These are phyloP conservation scores for Eudemis profundana DNA, from an alignment of 2,888 invertebrate genomes.

Conservation along the genomic window DNA sequence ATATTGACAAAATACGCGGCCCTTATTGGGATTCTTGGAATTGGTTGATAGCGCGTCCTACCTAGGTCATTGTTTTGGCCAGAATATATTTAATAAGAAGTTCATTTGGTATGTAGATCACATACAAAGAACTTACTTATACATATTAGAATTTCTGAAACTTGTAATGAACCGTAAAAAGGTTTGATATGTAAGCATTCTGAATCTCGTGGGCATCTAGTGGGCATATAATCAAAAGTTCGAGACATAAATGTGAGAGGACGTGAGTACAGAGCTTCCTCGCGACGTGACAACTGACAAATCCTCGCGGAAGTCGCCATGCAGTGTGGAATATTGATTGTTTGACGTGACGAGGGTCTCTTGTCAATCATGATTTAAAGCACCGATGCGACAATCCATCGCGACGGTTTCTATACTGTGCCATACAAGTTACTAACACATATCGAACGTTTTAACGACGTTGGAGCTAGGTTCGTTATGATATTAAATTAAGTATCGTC, in stretches of 20 bases:
- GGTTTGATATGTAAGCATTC: not conserved
- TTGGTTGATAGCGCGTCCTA: not conserved
- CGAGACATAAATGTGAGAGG: constrained; percentile 16
- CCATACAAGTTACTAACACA: constrained; percentile 6
- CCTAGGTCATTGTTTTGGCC: constrained; percentile 16
- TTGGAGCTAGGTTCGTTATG: constrained; percentile 3
- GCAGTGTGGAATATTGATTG: constrained; percentile 61
- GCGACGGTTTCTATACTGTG: constrained; percentile 8
- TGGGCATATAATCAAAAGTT: constrained; percentile 25
- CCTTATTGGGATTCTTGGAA: constrained; percentile 35
- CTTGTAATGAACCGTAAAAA: not conserved
- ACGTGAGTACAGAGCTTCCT: constrained; percentile 28
- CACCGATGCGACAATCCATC: constrained; percentile 24
- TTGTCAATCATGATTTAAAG: constrained; percentile 46
- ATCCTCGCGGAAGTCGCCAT: constrained; percentile 60
- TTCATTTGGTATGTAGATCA: not conserved
- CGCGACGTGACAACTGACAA: constrained; percentile 59
- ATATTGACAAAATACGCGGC: constrained; percentile 25
- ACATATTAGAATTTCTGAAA: not conserved
- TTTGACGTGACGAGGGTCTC: constrained; percentile 61
- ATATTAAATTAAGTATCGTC: constrained; percentile 8
- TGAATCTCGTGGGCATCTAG: not conserved
- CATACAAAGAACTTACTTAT: not conserved
- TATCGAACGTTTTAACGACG: not conserved
- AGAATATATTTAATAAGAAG: not conserved